These are phyloP conservation scores for Caenorhabditis plicata DNA, from an alignment of 2,888 invertebrate genomes.

Conservation along the genomic window DNA sequence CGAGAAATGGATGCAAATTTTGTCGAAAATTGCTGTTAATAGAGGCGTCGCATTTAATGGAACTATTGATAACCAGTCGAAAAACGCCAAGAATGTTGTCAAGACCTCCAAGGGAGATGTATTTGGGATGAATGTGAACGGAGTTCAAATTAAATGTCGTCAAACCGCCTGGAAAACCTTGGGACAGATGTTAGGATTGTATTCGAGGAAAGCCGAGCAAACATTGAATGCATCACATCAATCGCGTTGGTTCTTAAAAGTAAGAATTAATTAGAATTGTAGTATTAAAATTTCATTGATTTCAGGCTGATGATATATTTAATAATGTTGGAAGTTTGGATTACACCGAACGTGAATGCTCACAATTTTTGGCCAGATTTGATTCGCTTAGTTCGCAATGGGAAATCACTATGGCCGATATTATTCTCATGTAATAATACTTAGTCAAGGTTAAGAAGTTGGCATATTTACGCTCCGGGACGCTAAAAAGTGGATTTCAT, in stretches of 20 bases:
- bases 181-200: slow-evolving; percentile 37
- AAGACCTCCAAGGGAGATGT: slow-evolving; percentile 6
- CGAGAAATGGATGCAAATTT: slow-evolving; percentile 26
- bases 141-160: slow-evolving; percentile 5
- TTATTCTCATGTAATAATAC: slow-evolving; percentile 27
- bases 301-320: slow-evolving; percentile 16
- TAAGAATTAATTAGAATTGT: slow-evolving; percentile 2
- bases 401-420: slow-evolving; percentile 30
- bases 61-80: slow-evolving; percentile 22
- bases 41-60: slow-evolving; percentile 34
- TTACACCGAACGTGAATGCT: slow-evolving; percentile 26
- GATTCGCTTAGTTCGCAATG: slow-evolving; percentile 44
- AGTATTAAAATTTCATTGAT: neutral
- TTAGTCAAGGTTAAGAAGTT: no score
- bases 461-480: no score
- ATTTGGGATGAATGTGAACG: slow-evolving; percentile 4
- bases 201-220: slow-evolving; percentile 27
- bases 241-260: slow-evolving; percentile 34
- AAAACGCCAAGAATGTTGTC: slow-evolving; percentile 27
- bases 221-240: slow-evolving; percentile 38
- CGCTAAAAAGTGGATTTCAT: no score
- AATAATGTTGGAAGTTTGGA: slow-evolving; percentile 4
- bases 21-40: slow-evolving; percentile 28
- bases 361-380: slow-evolving; percentile 45
- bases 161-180: slow-evolving; percentile 23